These are phyloP conservation scores for Marmota monax DNA, from an alignment of 2,113 vertebrate genomes.

Conservation along the genomic window DNA sequence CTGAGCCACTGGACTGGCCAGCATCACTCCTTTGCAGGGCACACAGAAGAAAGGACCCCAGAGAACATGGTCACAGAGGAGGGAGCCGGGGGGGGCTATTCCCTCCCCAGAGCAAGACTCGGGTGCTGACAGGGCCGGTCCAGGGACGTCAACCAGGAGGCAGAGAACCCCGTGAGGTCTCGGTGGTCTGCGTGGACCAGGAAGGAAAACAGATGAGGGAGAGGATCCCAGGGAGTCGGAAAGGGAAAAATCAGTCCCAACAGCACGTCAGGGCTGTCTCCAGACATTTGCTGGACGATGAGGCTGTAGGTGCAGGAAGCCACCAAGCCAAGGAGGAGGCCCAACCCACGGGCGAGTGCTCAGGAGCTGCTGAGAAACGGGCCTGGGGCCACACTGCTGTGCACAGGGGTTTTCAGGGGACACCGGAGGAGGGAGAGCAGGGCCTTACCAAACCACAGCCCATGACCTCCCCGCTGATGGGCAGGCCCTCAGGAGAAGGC, in stretches of 20 bases:
- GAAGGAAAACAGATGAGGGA: fast-evolving
- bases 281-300: fast-evolving
- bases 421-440: background rate
- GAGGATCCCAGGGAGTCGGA: background rate
- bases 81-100: fast-evolving
- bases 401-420: background rate
- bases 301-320: background rate
- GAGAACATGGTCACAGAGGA: fast-evolving
- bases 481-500: too few species aligned
- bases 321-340: background rate
- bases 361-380: background rate
- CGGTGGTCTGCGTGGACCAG: fast-evolving
- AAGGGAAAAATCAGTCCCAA: background rate
- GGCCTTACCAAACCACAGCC: background rate
- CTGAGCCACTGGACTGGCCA: background rate
- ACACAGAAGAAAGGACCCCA: background rate
- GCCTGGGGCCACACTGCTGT: background rate
- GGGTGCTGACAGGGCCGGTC: fast-evolving
- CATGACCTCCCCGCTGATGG: background rate
- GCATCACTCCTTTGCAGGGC: too few species aligned
- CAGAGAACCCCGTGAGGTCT: background rate
- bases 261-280: background rate
- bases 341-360: background rate
- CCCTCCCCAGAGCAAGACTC: background rate
- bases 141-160: background rate